Evolutionary conservation across 1,140 invertebrate genomes (phyloP).

Genomic region (Gryllus bimaculatus): DNA sequence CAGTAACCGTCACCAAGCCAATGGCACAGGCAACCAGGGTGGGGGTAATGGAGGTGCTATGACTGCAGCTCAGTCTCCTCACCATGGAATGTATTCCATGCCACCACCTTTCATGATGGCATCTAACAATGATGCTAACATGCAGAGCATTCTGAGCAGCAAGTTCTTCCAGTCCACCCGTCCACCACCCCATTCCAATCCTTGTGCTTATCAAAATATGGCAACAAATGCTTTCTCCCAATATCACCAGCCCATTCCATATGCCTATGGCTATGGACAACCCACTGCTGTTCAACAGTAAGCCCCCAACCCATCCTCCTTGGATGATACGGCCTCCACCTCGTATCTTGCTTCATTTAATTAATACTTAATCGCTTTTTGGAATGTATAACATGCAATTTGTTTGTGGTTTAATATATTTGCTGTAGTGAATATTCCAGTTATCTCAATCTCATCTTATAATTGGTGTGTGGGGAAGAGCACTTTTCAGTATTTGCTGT

Average conservation of each 20-base stretch:
- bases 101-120: slow-evolving; percentile 43
- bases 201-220: slow-evolving; percentile 48
- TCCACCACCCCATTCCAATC: slow-evolving; percentile 40
- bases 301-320: slow-evolving; percentile 18
- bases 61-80: slow-evolving; percentile 29
- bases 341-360: slow-evolving; percentile 17
- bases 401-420: slow-evolving; percentile 16
- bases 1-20: slow-evolving; percentile 26
- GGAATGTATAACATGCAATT: slow-evolving; percentile 11
- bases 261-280: slow-evolving; percentile 26
- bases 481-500: slow-evolving; percentile 20
- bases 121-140: slow-evolving; percentile 36
- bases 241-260: slow-evolving; percentile 21
- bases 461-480: slow-evolving; percentile 22
- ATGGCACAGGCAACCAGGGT: background rate
- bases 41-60: background rate
- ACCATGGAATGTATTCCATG: slow-evolving; percentile 38
- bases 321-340: slow-evolving; percentile 10
- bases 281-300: slow-evolving; percentile 30
- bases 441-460: slow-evolving; percentile 21
- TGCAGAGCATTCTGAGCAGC: slow-evolving; percentile 48
- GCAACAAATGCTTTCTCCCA: slow-evolving; percentile 22
- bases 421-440: slow-evolving; percentile 16
- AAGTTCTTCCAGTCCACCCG: slow-evolving; percentile 48
- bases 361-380: slow-evolving; percentile 18